Evolutionary conservation across 2,113 vertebrate species (phyloP).

Genomic region (Carettochelys insculpta): DNA sequence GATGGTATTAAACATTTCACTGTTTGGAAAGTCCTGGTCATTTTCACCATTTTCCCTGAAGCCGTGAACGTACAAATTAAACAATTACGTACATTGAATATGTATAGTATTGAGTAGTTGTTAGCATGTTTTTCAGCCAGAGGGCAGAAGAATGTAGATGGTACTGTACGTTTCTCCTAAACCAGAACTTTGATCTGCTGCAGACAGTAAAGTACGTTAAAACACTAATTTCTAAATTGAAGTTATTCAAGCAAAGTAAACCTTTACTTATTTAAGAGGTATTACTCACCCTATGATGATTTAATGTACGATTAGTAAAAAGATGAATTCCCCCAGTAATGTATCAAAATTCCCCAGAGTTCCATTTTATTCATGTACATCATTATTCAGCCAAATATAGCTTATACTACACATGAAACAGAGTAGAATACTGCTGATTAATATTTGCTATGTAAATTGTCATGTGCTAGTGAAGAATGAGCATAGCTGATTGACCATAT

Average conservation of each 20-base stretch:
- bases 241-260: conserved; percentile 46
- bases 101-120: conserved; percentile 29
- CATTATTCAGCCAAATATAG: conserved; percentile 49
- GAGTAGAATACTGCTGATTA: conserved; percentile 49
- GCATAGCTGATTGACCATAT: conserved; percentile 1
- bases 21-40: conserved; percentile 27
- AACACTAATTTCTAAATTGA: conserved; percentile 42
- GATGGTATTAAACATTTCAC: neutral
- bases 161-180: neutral
- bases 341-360: conserved; percentile 15
- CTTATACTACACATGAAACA: neutral
- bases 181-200: neutral
- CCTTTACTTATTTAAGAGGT: conserved; percentile 57
- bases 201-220: conserved; percentile 17
- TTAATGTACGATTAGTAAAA: conserved; percentile 37
- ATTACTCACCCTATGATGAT: conserved; percentile 44
- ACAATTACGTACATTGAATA: conserved; percentile 52
- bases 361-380: conserved; percentile 24
- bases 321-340: conserved; percentile 35
- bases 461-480: conserved; percentile 21
- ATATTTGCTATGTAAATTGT: conserved; percentile 52
- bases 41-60: conserved; percentile 36
- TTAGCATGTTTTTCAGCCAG: conserved; percentile 28
- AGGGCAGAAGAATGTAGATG: conserved; percentile 19
- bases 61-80: conserved; percentile 41